Evolutionary conservation across 2,113 vertebrate genomes (phyloP).

Genomic region (Fregata magnificens): DNA sequence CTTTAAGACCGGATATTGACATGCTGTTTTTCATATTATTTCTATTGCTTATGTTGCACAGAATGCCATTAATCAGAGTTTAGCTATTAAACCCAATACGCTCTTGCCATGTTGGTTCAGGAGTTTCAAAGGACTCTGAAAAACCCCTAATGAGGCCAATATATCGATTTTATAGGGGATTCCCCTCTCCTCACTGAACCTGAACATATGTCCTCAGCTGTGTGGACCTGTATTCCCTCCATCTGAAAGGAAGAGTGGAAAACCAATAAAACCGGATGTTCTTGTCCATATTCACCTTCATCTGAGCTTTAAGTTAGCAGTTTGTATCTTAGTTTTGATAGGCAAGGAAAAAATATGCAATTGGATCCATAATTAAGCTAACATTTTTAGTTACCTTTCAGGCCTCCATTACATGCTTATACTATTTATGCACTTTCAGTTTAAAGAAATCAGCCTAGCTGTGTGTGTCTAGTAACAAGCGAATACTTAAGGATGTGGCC

Average conservation of each 20-base stretch:
- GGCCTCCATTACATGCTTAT: neutral
- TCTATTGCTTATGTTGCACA: neutral
- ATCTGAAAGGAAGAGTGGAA: neutral
- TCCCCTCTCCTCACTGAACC: neutral
- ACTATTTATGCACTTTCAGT: neutral
- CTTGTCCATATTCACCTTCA: neutral
- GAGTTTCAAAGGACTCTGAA: neutral
- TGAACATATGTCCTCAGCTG: accelerated
- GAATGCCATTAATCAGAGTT: neutral
- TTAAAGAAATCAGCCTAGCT: neutral
- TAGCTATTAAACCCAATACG: neutral
- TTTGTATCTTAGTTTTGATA: neutral
- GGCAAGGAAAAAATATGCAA: neutral
- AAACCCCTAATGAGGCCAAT: neutral
- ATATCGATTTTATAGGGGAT: neutral
- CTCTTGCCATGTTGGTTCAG: neutral
- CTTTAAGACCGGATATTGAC: neutral
- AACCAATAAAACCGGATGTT: neutral
- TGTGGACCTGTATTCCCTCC: neutral
- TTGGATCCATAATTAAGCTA: neutral
- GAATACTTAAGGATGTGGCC: neutral
- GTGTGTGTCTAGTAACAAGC: neutral
- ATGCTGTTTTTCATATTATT: neutral
- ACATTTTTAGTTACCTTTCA: neutral
- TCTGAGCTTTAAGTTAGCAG: neutral